Base-by-base conservation (phyloP, 2,797 vertebrate genomes). In the Melanotaenia pygmaea region DNA sequence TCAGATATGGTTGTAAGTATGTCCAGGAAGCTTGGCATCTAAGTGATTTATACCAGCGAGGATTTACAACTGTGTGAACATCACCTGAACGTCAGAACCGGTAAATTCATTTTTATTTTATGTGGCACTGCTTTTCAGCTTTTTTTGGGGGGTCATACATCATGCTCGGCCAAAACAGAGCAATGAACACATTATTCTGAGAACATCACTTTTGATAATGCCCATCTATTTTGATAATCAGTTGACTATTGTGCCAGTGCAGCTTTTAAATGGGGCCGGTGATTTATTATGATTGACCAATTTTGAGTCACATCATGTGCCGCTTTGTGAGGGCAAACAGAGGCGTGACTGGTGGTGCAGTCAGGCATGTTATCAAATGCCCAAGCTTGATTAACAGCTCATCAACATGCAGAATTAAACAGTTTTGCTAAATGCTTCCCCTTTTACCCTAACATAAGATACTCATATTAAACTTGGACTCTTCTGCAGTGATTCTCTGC, bases 221-320 rank as follows among this genome's bases (percentile, higher is more conserved):
- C 76, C 90, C 90, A 90, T 93, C 86, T 83, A 90, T 93, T 89
- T 86, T 89, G 87, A 92, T 92, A 86, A 92, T 91, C 76, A 82
- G 82, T 80, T 77, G 85, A 86, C 86, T 82, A 67, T 87, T 81
- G 81, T 82, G 79, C 80, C 88, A 85, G 85, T 72, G 83, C 77
- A 61, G 80, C 77, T 74, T 86, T 77, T 67, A 68, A 85, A 76
- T 24, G 58, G 80, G 86, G 72, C 74, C 57, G n/a, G 71, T 90
- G 89, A 93, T 87, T 87, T 88, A 92, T 92, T 77, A 69, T 86
- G 89, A 93, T 90, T 86, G 87, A 91, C 88, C 89, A 85, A 91
- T 89, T 91, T 84, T 67, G 81, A 93, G 88, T 91, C 86, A 81
- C 83, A 86, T 90, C 89, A 89, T 91, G 89, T 83, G 88, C 84